Conservation (phyloP, 2,797 vertebrate genomes). For the Betta splendens region DNA sequence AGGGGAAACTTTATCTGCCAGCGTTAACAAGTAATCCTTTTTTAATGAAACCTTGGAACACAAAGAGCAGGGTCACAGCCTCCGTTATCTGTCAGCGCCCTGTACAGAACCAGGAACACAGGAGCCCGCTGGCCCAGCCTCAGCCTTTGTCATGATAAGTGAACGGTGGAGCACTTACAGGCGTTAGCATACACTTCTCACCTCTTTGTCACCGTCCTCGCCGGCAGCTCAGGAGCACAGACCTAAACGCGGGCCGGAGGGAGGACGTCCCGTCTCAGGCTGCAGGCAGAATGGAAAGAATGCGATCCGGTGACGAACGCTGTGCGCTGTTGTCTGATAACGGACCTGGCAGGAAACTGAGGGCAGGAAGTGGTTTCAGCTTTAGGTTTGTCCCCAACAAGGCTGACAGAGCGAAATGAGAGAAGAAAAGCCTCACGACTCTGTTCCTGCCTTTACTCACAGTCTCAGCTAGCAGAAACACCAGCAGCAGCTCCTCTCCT, state of each 20-base stretch:
- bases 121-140: too few relatives aligned
- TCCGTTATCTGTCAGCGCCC: not conserved
- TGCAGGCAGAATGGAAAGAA: constrained; percentile 57
- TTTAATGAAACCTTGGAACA: constrained; percentile 53
- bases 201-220: constrained; percentile 29
- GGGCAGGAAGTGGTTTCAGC: not conserved
- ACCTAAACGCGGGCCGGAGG: not conserved
- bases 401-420: not conserved
- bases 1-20: constrained; percentile 49
- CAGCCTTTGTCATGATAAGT: too few relatives aligned
- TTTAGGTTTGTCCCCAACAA: too few relatives aligned
- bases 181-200: constrained; percentile 32
- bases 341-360: not conserved
- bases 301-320: constrained; percentile 44
- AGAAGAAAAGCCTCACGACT: not conserved
- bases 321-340: constrained; percentile 24
- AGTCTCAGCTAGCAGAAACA: not conserved
- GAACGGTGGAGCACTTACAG: too few relatives aligned
- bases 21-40: constrained; percentile 54
- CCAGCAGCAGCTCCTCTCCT: constrained; percentile 9
- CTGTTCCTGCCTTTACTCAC: constrained; percentile 11
- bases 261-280: constrained; percentile 5
- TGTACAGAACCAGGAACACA: not conserved
- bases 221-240: not conserved
- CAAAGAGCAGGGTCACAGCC: not conserved